Evolutionary conservation across 2,888 invertebrate genomes (phyloP).

Genomic region (Scaptomyza polygonia): DNA sequence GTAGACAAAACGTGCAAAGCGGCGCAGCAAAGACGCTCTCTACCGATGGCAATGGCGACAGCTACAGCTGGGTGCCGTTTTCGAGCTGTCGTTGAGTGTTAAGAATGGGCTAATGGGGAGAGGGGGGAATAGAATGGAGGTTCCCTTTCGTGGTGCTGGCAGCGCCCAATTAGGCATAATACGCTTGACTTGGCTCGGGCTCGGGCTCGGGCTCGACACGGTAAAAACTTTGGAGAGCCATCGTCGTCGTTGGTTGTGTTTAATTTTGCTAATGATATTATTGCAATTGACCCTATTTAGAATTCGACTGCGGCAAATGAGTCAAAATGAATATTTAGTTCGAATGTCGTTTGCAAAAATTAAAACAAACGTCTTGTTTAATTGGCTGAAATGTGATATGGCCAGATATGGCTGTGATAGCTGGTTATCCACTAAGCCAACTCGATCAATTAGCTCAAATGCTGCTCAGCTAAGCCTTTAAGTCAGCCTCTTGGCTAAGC

Average conservation of each 20-base stretch:
- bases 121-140: constrained; percentile 4
- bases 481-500: constrained; percentile 44
- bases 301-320: constrained; percentile 76
- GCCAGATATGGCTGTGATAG: constrained; percentile 33
- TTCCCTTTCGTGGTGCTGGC: constrained; percentile 46
- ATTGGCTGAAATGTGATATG: constrained; percentile 73
- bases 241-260: constrained; percentile 55
- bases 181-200: constrained; percentile 71
- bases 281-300: constrained; percentile 79
- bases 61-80: constrained; percentile 34
- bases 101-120: background rate
- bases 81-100: constrained; percentile 17
- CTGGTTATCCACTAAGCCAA: constrained; percentile 24
- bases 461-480: constrained; percentile 53
- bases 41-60: constrained; percentile 29
- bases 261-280: constrained; percentile 81
- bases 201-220: constrained; percentile 35
- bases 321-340: constrained; percentile 78
- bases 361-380: constrained; percentile 44
- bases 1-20: constrained; percentile 81
- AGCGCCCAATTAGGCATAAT: constrained; percentile 80
- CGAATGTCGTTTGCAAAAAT: constrained; percentile 33
- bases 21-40: constrained; percentile 29
- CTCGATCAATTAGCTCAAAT: constrained; percentile 67
- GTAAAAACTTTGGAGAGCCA: constrained; percentile 52